phyloP scores from a whole-genome alignment of 1,140 invertebrate species.

The Bicyclus anynana region DNA sequence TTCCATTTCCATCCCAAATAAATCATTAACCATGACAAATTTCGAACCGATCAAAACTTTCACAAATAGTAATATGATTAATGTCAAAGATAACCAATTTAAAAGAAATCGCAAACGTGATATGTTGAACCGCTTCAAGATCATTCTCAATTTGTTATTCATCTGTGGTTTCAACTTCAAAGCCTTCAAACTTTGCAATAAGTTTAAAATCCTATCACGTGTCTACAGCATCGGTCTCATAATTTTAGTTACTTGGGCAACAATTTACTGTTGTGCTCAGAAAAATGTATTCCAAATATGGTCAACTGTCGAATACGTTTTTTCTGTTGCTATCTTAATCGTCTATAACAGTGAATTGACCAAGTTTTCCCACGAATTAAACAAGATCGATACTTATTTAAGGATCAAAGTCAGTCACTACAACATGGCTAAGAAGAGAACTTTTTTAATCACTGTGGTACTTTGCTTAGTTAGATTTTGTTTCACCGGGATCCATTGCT shows the following conservation, averaged over 20 bases:
- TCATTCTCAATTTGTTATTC: constrained; percentile 39
- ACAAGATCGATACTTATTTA: constrained; percentile 41
- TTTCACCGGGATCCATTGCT: constrained; percentile 42
- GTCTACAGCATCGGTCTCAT: constrained; percentile 42
- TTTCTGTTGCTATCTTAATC: constrained; percentile 37
- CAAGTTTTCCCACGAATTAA: constrained; percentile 38
- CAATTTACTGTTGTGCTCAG: constrained; percentile 37
- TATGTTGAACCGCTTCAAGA: constrained; percentile 35
- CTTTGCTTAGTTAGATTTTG: constrained; percentile 42
- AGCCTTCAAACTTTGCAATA: constrained; percentile 34
- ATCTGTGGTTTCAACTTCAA: constrained; percentile 55
- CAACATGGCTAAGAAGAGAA: constrained; percentile 25
- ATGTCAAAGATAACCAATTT: constrained; percentile 11
- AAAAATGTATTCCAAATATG: constrained; percentile 38
- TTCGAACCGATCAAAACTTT: constrained; percentile 19
- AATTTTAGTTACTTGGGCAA: constrained; percentile 29
- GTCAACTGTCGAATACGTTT: constrained; percentile 50
- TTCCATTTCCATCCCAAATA: constrained; percentile 11
- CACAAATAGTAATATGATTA: constrained; percentile 17
- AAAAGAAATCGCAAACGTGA: constrained; percentile 16
- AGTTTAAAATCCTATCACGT: constrained; percentile 25
- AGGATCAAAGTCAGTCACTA: constrained; percentile 43
- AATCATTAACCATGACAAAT: constrained; percentile 9
- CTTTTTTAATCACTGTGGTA: constrained; percentile 27
- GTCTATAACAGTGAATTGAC: constrained; percentile 38